Percentiles rank a stretch among this genome's conserved stretches.
Evolutionary conservation across 2,888 invertebrate species (phyloP).

Genomic region (Mythimna loreyi): DNA sequence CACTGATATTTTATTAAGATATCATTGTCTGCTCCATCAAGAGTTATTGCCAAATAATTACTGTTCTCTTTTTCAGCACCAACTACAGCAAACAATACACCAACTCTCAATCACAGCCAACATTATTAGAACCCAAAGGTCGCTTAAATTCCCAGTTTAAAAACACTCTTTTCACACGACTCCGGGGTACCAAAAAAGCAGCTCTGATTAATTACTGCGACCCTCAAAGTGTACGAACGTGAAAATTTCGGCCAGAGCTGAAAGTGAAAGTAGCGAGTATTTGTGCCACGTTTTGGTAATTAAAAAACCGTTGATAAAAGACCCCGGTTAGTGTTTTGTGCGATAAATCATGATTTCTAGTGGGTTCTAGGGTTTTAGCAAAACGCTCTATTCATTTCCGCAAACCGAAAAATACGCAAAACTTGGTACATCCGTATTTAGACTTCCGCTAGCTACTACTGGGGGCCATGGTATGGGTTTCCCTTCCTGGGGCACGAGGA

Average conservation of each 20-base stretch:
- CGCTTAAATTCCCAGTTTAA: slow-evolving; percentile 33
- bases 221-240: slow-evolving; percentile 30
- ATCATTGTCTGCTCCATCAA: no score
- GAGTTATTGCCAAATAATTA: not conserved
- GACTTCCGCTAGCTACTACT: no score
- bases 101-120: not conserved
- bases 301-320: slow-evolving; percentile 40
- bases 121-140: slow-evolving; percentile 33
- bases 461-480: no score
- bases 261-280: slow-evolving; percentile 35
- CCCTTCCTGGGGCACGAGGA: no score
- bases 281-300: slow-evolving; percentile 52
- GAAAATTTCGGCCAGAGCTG: slow-evolving; percentile 36
- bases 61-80: not conserved
- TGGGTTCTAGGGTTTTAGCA: slow-evolving; percentile 16
- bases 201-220: slow-evolving; percentile 54
- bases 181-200: slow-evolving; percentile 41
- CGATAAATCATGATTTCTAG: slow-evolving; percentile 36
- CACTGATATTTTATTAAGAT: no score
- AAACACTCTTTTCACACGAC: slow-evolving; percentile 52
- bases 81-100: slow-evolving; percentile 9
- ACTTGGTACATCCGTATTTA: not conserved
- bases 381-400: not conserved
- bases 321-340: slow-evolving; percentile 38
- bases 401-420: not conserved